Percentiles rank a stretch among this genome's conserved stretches.
Evolutionary conservation across 2,888 invertebrate genomes (phyloP).

Genomic region (Dichetophora obliterata): DNA sequence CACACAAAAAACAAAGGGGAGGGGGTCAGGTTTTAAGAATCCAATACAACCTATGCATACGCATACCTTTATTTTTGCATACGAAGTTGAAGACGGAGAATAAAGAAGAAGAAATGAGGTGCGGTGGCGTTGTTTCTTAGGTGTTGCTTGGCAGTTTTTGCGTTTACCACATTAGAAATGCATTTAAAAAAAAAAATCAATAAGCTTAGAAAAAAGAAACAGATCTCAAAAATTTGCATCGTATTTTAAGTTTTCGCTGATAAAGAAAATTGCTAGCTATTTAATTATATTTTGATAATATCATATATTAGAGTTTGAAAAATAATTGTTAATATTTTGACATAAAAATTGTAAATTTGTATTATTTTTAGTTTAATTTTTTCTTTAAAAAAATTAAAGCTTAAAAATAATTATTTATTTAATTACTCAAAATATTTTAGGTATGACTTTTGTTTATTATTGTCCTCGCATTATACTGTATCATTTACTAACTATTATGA

Average conservation of each 20-base stretch:
- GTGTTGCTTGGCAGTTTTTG: not conserved
- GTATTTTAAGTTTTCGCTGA: not conserved
- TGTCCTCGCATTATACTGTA: too few relatives aligned
- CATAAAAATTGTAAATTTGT: too few relatives aligned
- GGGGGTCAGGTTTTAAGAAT: not conserved
- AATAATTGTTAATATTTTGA: too few relatives aligned
- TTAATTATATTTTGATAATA: too few relatives aligned
- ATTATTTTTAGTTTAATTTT: not conserved
- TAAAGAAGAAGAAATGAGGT: not conserved
- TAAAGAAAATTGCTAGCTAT: too few relatives aligned
- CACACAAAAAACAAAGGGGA: not conserved
- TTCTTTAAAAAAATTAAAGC: not conserved
- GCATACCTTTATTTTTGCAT: not conserved
- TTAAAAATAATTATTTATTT: too few relatives aligned
- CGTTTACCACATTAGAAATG: not conserved
- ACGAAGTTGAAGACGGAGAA: not conserved
- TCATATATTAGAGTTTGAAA: too few relatives aligned
- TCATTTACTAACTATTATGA: too few relatives aligned
- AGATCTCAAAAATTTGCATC: not conserved
- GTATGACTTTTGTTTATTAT: too few relatives aligned
- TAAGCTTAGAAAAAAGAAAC: not conserved
- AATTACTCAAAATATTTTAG: too few relatives aligned
- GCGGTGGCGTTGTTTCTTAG: not conserved
- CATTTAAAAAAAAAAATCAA: not conserved
- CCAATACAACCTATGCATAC: not conserved